Evolutionary conservation across 2,113 vertebrate genomes (phyloP).

Genomic region (Oreochromis spilurus): DNA sequence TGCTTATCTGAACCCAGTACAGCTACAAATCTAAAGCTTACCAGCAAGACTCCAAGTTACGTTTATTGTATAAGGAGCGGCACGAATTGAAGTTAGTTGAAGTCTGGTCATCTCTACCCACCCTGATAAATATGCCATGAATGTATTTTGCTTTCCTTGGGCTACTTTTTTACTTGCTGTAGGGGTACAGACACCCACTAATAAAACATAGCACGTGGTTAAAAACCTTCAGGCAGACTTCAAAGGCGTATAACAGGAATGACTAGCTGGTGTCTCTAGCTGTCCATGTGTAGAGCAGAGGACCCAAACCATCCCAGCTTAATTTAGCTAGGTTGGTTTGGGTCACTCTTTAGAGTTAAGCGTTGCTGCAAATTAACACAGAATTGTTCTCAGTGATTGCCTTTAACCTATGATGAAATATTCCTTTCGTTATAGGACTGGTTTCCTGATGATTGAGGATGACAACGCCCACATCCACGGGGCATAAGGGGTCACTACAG

Average conservation of each 20-base stretch:
- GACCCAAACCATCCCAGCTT: neutral
- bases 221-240: neutral
- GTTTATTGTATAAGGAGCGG: neutral
- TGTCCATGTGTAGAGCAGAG: neutral
- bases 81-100: neutral
- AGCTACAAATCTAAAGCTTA: neutral
- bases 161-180: neutral
- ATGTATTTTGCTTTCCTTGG: neutral
- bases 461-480: neutral
- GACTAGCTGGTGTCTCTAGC: neutral
- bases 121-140: neutral
- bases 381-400: neutral
- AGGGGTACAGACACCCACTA: neutral
- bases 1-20: neutral
- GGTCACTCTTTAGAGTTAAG: neutral
- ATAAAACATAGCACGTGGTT: neutral
- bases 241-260: neutral
- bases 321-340: neutral
- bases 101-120: neutral
- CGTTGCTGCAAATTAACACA: neutral
- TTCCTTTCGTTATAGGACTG: neutral
- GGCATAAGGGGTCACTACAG: neutral
- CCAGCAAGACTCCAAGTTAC: neutral
- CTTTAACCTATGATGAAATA: neutral
- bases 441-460: neutral